These are phyloP conservation scores for Caenorhabditis inopinata DNA, from an alignment of 1,140 invertebrate genomes.

Conservation along the genomic window DNA sequence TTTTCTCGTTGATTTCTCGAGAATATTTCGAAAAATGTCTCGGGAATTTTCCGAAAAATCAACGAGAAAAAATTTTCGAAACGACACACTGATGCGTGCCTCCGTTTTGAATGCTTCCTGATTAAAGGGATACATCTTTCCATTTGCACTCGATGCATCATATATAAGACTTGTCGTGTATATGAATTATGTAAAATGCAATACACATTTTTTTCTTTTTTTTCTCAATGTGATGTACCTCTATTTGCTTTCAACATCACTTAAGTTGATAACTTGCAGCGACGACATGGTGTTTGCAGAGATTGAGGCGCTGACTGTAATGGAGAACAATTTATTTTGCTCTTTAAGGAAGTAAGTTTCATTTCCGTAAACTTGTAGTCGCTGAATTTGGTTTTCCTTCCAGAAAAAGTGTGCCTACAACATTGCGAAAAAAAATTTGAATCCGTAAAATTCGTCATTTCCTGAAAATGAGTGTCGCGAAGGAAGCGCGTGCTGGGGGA, in stretches of 20 bases:
- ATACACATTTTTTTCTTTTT: too few species aligned
- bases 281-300: constrained; percentile 26
- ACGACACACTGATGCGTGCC: too few species aligned
- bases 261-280: background rate
- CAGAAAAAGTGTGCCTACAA: too few species aligned
- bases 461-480: constrained; percentile 18
- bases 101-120: background rate
- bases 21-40: too few species aligned
- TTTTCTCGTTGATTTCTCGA: too few species aligned
- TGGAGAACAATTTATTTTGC: constrained; percentile 40
- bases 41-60: too few species aligned
- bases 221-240: too few species aligned
- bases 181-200: background rate
- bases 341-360: background rate
- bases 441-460: constrained; percentile 18
- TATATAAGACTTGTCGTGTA: background rate
- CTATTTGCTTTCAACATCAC: background rate
- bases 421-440: background rate
- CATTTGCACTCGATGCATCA: too few species aligned
- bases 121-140: background rate
- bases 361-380: too few species aligned
- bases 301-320: constrained; percentile 36
- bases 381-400: too few species aligned
- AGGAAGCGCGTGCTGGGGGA: background rate
- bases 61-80: too few species aligned